Conservation (phyloP, 2,888 invertebrate species). For the Megastigmus dorsalis region DNA sequence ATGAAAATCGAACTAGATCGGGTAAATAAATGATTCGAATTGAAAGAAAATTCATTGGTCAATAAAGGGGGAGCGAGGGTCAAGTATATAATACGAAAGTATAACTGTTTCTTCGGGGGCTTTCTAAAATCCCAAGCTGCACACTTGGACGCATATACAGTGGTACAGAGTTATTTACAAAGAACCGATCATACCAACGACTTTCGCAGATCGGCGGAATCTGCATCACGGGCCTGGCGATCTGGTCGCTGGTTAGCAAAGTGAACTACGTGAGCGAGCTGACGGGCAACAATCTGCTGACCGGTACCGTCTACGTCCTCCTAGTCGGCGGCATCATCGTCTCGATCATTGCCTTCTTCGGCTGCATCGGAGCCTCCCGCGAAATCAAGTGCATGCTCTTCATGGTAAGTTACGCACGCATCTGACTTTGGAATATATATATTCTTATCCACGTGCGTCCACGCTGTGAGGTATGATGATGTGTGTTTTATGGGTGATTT, state of each 20-base stretch:
- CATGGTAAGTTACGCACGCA: too few relatives aligned
- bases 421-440: neutral
- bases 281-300: conserved; percentile 88
- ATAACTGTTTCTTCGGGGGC: neutral
- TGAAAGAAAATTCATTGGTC: too few relatives aligned
- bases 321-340: conserved; percentile 88
- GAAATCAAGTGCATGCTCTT: conserved; percentile 95
- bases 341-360: conserved; percentile 89
- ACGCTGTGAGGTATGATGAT: neutral
- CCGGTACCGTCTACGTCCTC: conserved; percentile 89
- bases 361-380: conserved; percentile 94
- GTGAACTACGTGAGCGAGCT: conserved; percentile 87
- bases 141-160: neutral
- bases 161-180: neutral
- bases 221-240: conserved; percentile 84
- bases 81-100: too few relatives aligned
- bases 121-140: neutral
- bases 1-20: too few relatives aligned
- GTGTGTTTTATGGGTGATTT: conserved; percentile 20
- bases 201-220: conserved; percentile 85
- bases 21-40: too few relatives aligned
- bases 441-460: neutral
- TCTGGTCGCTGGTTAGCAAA: conserved; percentile 90
- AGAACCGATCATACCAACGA: neutral
- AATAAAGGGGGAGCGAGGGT: too few relatives aligned